Evolutionary conservation across 2,888 invertebrate species (phyloP).

Genomic region (Alviniconcha strummeri): DNA sequence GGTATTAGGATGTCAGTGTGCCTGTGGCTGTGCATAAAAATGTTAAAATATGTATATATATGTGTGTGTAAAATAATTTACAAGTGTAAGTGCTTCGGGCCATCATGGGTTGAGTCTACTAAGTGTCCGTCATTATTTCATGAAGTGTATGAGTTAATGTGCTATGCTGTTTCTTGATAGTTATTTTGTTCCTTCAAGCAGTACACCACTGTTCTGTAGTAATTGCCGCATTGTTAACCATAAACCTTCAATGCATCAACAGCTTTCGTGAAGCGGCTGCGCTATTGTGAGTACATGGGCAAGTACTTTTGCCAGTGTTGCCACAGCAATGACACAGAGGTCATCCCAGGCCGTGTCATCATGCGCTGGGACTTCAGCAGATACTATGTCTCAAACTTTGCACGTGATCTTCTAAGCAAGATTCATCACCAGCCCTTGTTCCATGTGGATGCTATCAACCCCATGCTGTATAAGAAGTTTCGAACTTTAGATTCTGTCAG

Average conservation of each 20-base stretch:
- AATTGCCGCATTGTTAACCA: too few species aligned
- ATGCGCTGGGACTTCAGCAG: slow-evolving; percentile 78
- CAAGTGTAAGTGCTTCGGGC: too few species aligned
- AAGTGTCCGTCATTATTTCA: too few species aligned
- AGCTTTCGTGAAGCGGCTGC: slow-evolving; percentile 79
- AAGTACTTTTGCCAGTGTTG: slow-evolving; percentile 91
- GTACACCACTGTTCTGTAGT: too few species aligned
- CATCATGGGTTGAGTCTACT: too few species aligned
- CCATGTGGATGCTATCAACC: slow-evolving; percentile 83
- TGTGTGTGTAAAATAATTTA: too few species aligned
- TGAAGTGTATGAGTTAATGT: too few species aligned
- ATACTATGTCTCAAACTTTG: slow-evolving; percentile 88
- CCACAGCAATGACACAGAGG: slow-evolving; percentile 84
- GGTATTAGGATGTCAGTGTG: too few species aligned
- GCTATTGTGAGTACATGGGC: slow-evolving; percentile 89
- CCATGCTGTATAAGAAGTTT: slow-evolving; percentile 80
- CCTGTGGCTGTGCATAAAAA: too few species aligned
- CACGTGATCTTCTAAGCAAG: slow-evolving; percentile 84
- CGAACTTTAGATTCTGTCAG: slow-evolving; percentile 79
- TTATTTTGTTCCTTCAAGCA: too few species aligned
- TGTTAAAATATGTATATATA: too few species aligned
- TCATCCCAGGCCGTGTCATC: slow-evolving; percentile 78
- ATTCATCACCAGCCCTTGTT: slow-evolving; percentile 87
- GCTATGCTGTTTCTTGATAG: too few species aligned
- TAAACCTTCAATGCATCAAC: background rate